A percentile compares a stretch with the other conserved stretches of the same genome.
phyloP scores from a whole-genome alignment of 2,113 vertebrate species.

The Vanacampus margaritifer region DNA sequence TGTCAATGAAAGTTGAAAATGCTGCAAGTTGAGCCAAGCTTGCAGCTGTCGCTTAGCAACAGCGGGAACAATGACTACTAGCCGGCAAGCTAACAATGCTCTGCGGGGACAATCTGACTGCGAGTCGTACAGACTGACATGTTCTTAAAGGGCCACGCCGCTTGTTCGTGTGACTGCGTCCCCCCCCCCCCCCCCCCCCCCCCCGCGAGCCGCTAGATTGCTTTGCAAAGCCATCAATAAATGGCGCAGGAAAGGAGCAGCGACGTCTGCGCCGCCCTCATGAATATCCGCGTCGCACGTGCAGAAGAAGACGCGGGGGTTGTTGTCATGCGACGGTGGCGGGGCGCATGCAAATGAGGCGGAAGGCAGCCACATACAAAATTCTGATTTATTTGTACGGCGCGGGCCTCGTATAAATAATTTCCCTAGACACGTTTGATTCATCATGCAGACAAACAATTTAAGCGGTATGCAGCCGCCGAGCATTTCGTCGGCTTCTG shows the following conservation, averaged over 20 bases:
- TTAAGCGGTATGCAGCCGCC: conserved; percentile 44
- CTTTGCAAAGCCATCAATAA: conserved; percentile 38
- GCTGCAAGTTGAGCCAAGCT: conserved; percentile 26
- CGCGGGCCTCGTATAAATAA: conserved; percentile 58
- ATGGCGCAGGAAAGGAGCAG: conserved; percentile 4
- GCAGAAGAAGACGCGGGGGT: conserved; percentile 2
- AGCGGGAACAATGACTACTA: conserved; percentile 36
- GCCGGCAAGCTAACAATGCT: conserved; percentile 19
- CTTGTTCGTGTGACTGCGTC: conserved; percentile 43
- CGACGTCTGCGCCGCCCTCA: conserved; percentile 10
- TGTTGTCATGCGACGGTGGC: conserved; percentile 6
- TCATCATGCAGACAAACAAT: conserved; percentile 70
- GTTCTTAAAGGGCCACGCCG: conserved; percentile 18
- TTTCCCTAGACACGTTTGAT: conserved; percentile 62
- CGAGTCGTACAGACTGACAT: conserved; percentile 29
- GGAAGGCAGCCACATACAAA: conserved; percentile 22
- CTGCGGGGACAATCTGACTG: conserved; percentile 26
- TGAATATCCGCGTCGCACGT: conserved; percentile 27
- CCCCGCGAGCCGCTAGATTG: conserved; percentile 2
- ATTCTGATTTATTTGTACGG: conserved; percentile 64
- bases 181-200: background rate
- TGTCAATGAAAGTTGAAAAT: conserved; percentile 33
- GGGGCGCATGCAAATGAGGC: conserved; percentile 11
- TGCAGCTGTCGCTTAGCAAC: conserved; percentile 42
- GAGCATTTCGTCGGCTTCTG: conserved; percentile 50